Base-by-base conservation (phyloP, 2,797 vertebrate species). In the Pseudochirops corinnae region DNA sequence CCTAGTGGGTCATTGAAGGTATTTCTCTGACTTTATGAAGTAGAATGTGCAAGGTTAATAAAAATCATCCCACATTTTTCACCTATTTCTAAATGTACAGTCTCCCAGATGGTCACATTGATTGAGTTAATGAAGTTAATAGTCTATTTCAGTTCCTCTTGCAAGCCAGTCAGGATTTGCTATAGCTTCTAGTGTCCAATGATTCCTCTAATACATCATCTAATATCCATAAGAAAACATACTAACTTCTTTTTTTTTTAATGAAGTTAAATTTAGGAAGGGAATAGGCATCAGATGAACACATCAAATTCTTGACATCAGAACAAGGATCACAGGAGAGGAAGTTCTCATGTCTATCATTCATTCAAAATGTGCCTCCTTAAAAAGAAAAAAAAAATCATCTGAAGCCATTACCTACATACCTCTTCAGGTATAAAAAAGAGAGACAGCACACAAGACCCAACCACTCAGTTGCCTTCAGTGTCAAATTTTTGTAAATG, bases 81-180 rank as follows among this genome's bases (percentile, higher is more conserved):
- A 97, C 96, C 97, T 97, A 96, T 93, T 97, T 97, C 95, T 97
- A 96, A 96, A 94, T 96, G 96, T 93, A 92, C 87, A 87, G 96
- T 96, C 94, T 96, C 97, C 95, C 95, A 96, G 96, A 96, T 97
- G 94, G 94, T 91, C 92, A 95, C 95, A 97, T 97, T 98, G 96
- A 95, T 97, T 95, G 55, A 96, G 96, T 96, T 96, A 92, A 94
- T 92, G 67, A 97, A 97, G 96, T 95, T 97, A 90, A 58, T 93
- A 91, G 92, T 94, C 90, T 95, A 93, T 96, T 94, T 91, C 55
- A 94, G 93, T 92, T 92, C 92, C 95, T 93, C 31, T 95, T 92
- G 26, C 56, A 90, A 96, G 93, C 95, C 94, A 95, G 95, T 94
- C 58, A 96, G 90, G 87, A 7, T 93, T 96, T 95, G 39, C 87